Evolutionary conservation across 2,113 vertebrate genomes (phyloP), one percentile per base, ranked within the genome.

Genomic region (Gnathonemus echidnorhynchus): DNA sequence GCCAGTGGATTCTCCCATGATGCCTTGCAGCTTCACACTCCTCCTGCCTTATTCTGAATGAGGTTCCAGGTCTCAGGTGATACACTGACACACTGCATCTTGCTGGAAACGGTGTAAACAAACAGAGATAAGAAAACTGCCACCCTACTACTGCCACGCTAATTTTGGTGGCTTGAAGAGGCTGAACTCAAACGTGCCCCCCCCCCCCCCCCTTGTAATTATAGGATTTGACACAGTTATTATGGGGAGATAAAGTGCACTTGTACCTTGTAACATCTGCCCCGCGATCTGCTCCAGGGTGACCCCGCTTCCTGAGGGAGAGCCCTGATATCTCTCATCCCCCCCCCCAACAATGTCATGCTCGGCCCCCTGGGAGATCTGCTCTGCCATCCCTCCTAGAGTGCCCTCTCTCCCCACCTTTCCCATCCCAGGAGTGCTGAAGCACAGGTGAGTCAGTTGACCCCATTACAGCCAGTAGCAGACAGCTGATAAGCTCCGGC

Each of bases 401-500:
- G 46, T 5, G 1, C 7, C n/a, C 27, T 24, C 45, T 70, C 88
- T 35, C n/a, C n/a, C 11, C 24, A 27, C 87, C 31, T 45, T 35
- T 6, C 50, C n/a, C 10, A 35, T 15, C 2, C 86, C 90, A 58
- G 15, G 24, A n/a, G 24, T 66, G 3, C 58, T 66, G 58, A 66
- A 8, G 3, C 58, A 27, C 24, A 62, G 24, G 24, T 62, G 58
- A n/a, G 24, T 62, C 58, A 62, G 24, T 24, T 10, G 24, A n/a
- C 58, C n/a, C 58, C 58, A 9, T n/a, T 27, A 62, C 24, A 9
- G 24, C 24, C 21, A n/a, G 24, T 62, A 62, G 24, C 58, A n/a
- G 58, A 62, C 96, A 52, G 86, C 21, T n/a, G 13, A 24, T 49
- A 24, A 3, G n/a, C n/a, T 9, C 62, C 86, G 3, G 50, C 19